Evolutionary conservation across 92 coral and sea anemone species (phyloP).

Genomic region (Muricea muricata): DNA sequence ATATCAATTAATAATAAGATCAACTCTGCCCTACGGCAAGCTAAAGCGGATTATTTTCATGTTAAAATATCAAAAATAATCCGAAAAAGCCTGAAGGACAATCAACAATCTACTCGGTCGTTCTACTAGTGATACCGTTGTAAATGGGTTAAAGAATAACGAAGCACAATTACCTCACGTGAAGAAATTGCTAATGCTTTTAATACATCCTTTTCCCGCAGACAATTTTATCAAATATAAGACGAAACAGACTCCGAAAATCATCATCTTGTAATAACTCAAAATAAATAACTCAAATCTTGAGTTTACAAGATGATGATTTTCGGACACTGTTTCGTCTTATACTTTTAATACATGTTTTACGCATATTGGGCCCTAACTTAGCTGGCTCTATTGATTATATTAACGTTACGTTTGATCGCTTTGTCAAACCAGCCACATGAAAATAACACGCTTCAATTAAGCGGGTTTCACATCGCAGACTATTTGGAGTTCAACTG

Average conservation of each 20-base stretch:
- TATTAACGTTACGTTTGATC: background rate
- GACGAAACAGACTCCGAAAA: too few species aligned
- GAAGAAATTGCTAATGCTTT: background rate
- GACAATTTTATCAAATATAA: too few species aligned
- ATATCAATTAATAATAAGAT: background rate
- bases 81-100: constrained; percentile 38
- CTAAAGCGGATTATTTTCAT: background rate
- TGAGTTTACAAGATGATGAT: too few species aligned
- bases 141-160: constrained; percentile 33
- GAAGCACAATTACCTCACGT: background rate
- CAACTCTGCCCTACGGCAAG: background rate
- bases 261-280: too few species aligned
- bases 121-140: constrained; percentile 8
- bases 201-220: too few species aligned
- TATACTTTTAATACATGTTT: background rate
- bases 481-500: too few species aligned
- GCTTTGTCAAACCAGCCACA: background rate
- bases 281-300: too few species aligned
- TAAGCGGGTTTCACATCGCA: background rate
- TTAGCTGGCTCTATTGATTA: background rate
- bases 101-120: constrained; percentile 38
- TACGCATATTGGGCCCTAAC: background rate
- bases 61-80: background rate
- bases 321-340: too few species aligned
- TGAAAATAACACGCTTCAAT: background rate